Conservation (phyloP, 2,797 vertebrate species). For the Alauda arvensis region DNA sequence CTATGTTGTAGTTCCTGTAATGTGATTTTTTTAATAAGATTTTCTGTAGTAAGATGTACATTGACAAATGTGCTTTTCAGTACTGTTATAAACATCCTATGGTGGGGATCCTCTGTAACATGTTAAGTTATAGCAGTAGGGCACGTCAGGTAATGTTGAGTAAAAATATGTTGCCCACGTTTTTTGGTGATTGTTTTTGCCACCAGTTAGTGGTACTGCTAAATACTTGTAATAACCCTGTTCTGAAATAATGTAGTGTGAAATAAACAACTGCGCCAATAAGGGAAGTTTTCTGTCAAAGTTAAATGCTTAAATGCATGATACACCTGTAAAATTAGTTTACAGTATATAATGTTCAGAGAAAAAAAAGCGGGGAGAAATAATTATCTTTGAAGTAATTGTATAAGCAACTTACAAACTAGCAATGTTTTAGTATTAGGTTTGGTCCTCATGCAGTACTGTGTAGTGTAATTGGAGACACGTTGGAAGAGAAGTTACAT, state of each 20-base stretch:
- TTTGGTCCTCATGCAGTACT: constrained; percentile 15
- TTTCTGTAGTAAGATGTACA: constrained; percentile 64
- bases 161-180: constrained; percentile 38
- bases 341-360: constrained; percentile 49
- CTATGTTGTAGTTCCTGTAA: constrained; percentile 68
- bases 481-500: constrained; percentile 18
- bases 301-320: constrained; percentile 68
- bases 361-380: constrained; percentile 13
- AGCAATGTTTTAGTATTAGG: background rate
- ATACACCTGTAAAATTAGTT: constrained; percentile 57
- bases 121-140: constrained; percentile 51
- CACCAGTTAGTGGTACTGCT: constrained; percentile 55
- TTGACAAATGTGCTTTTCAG: constrained; percentile 70
- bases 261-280: constrained; percentile 53
- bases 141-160: constrained; percentile 54
- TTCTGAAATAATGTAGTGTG: constrained; percentile 57
- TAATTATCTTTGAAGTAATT: constrained; percentile 26
- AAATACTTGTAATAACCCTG: constrained; percentile 53
- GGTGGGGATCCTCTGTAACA: constrained; percentile 59
- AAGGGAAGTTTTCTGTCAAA: constrained; percentile 62
- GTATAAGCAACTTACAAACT: background rate
- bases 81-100: constrained; percentile 65
- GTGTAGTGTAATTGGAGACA: background rate
- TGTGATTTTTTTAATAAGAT: constrained; percentile 57
- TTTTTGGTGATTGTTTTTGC: constrained; percentile 56